Base-by-base conservation (phyloP, 2,113 vertebrate species). In the Mastomys natalensis region DNA sequence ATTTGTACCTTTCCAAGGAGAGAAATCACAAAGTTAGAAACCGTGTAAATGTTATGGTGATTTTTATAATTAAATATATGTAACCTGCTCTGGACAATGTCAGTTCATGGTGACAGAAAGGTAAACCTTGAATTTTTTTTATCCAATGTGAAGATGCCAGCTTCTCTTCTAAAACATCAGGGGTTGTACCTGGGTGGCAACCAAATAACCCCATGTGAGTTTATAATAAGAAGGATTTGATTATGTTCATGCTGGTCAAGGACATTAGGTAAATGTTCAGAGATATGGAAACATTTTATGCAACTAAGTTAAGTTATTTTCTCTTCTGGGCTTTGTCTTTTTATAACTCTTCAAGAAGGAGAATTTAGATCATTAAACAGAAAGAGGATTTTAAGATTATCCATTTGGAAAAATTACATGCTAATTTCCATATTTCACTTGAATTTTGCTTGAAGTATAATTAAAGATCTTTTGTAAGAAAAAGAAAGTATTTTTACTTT, bases 381-480 rank as follows among this genome's bases (percentile, higher is more conserved):
- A 97, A 89, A 89, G 29, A 70, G 21, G 31, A 89, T 94, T 7
- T 85, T 89, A 89, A 94, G 73, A 93, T 72, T 92, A 89, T 45
- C 17, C 15, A 66, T 89, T 93, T 82, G 45, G 74, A 73, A 90
- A 95, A 96, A 87, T 72, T 51, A 48, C 48, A 66, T 84, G n/a
- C 72, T 90, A 51, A 95, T 96, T 95, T 95, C 72, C 91, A 53
- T 62, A 92, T 92, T 94, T 10, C 55, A 88, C 70, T 45, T 95
- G 51, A 96, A 93, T 94, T 94, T 95, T 95, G 88, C 37, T 29
- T 94, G 58, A 94, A 88, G 76, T 72, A 9, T 91, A 94, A 97
- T 89, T 96, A 94, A 76, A 74, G 60, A 78, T 91, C 64, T 66
- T 37, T 91, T 92, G 55, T 84, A 84, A 85, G 37, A 7, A 60